Evolutionary conservation across 2,797 vertebrate species (phyloP), one percentile per base, ranked within the genome.

Genomic region (Eospalax fontanierii): DNA sequence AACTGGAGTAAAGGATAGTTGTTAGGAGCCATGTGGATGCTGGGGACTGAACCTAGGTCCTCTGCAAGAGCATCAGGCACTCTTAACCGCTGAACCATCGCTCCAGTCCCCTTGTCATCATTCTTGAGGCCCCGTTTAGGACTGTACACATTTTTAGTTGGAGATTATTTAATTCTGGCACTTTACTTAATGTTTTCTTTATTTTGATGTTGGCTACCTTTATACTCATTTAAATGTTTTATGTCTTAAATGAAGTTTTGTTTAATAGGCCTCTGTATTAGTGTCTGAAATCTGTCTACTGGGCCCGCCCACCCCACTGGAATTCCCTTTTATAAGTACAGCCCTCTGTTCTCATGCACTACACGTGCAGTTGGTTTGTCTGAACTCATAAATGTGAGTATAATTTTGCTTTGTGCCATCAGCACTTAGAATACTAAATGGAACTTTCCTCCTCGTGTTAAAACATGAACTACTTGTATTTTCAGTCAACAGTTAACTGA

Each of bases 81-180:
- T 54, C 50, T 54, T 54, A 54, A 54, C 50, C 14, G 50, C 50
- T 54, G 50, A 54, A 12, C 46, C 50, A 54, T 54, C 61, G 4
- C 61, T 63, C 22, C 22, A 63, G 18, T 11, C 61, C 61, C 21
- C 22, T 26, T 71, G 35, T n/a, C 22, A 87, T 87, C 14, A 9
- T n/a, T 80, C 88, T 73, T 89, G n/a, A 92, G 75, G 38, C 40
- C 33, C 19, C 33, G 30, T 75, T 88, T 57, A 87, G 61, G 19
- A 85, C 6, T 76, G 16, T 22, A 19, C 24, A 12, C 35, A 24
- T 89, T 46, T 83, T 46, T 61, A 59, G 8, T 11, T 81, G 54
- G 21, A 14, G 4, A 7, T n/a, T 81, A 57, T 10, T 70, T 90
- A 14, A 40, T 46, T 74, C 75, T 21, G 66, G 65, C 16, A 19